Evolutionary conservation across 2,113 vertebrate genomes (phyloP).

Genomic region (Microtus oregoni): DNA sequence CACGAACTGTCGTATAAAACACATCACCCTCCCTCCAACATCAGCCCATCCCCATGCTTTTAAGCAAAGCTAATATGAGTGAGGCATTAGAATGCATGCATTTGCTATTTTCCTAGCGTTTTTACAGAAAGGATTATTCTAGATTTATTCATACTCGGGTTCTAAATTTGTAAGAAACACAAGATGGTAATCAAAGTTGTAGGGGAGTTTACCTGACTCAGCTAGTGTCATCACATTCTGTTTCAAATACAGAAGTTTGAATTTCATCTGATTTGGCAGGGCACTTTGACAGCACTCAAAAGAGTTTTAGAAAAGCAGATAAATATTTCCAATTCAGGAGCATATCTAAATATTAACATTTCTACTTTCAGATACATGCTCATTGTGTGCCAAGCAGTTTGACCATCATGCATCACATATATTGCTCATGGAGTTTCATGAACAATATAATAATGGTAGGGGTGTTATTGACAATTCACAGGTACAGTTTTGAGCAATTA

Average conservation of each 20-base stretch:
- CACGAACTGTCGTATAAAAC: background rate
- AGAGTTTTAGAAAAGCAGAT: background rate
- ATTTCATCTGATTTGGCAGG: background rate
- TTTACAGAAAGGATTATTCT: background rate
- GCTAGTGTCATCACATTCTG: background rate
- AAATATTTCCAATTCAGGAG: background rate
- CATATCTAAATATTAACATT: background rate
- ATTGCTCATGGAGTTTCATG: background rate
- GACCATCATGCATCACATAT: background rate
- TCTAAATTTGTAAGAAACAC: background rate
- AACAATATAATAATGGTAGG: background rate
- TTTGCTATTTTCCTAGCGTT: background rate
- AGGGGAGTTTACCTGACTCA: constrained; percentile 3
- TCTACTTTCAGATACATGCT: background rate
- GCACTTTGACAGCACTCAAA: background rate
- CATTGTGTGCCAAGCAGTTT: background rate
- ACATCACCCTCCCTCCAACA: too few relatives aligned
- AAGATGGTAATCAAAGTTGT: background rate
- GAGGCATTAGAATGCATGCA: background rate
- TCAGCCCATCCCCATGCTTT: background rate
- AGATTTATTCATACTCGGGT: background rate
- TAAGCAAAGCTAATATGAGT: background rate
- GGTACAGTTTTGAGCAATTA: background rate
- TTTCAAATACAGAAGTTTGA: constrained; percentile 12
- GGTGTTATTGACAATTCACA: background rate